Percentiles rank a stretch among this genome's conserved stretches.
These are phyloP conservation scores for Doryteuthis pealeii DNA, from an alignment of 1,140 invertebrate species.

Conservation along the genomic window DNA sequence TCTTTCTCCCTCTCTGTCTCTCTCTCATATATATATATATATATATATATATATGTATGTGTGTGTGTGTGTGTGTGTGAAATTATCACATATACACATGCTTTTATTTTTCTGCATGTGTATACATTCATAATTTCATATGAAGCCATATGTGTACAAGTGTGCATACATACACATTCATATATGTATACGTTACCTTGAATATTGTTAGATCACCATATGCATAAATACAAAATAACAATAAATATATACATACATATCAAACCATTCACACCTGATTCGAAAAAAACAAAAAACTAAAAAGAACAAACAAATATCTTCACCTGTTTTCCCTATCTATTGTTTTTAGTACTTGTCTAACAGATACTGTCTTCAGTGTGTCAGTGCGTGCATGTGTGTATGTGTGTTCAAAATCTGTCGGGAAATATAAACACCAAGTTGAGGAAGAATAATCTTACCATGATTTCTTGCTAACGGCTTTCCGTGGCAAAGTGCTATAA, in stretches of 20 bases:
- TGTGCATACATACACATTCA: background rate
- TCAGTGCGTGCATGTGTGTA: no score
- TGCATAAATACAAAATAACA: no score
- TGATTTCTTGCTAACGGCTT: conserved; percentile 44
- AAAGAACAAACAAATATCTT: no score
- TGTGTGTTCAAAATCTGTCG: no score
- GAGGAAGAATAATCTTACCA: conserved; percentile 31
- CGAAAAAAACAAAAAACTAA: no score
- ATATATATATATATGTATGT: background rate
- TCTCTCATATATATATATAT: background rate
- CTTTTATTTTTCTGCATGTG: background rate
- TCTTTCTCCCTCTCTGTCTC: background rate
- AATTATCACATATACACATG: background rate
- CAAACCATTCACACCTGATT: no score
- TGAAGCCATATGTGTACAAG: background rate
- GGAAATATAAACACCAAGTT: no score
- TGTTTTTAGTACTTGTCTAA: no score
- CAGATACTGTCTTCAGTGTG: no score
- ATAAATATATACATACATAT: no score
- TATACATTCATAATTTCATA: background rate
- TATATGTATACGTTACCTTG: background rate
- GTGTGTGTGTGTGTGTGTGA: background rate
- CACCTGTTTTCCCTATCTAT: no score
- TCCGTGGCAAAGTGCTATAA: conserved; percentile 37
- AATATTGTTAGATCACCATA: background rate